Evolutionary conservation across 2,113 vertebrate species (phyloP), one percentile per base, ranked within the genome.

Genomic region (Coregonus clupeaformis): DNA sequence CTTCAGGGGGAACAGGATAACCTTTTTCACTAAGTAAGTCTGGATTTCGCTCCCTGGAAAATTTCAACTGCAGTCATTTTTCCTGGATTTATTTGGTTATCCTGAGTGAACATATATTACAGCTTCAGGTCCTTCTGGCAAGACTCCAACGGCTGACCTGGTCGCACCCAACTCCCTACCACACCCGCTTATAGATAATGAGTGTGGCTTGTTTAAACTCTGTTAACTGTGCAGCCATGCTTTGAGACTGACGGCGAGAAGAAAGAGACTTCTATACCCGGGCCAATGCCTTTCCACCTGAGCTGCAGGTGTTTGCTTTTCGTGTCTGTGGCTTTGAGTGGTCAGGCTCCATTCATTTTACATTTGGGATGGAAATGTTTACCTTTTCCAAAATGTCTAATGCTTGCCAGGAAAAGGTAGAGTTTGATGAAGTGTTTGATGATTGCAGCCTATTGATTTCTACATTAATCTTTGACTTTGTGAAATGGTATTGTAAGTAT

Each of bases 291-390:
- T 86, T 88, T 87, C 86, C 86, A 90, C 86, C 87, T 90, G 85
- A 88, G 74, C 76, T 81, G 3, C 83, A 90, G 87, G 88, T 91
- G 90, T 90, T 90, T 90, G 80, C 82, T 84, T 80, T 90, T 68
- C 84, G 80, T 76, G 78, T 80, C 79, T 91, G 88, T 63, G 89
- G 87, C 82, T 83, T 77, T 69, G 74, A 83, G 82, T 22, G 78
- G 76, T 82, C 79, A 82, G 80, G 76, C 49, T 22, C 77, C 76
- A 71, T 85, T 72, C 72, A 60, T 60, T 85, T 87, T 79, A 85
- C 67, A 75, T 82, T 87, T 77, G 79, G 62, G 77, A 82, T 82
- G 83, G 78, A 86, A 88, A 89, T 89, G 79, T 89, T 89, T 83
- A 84, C 81, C 84, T 83, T 36, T 73, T 77, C 82, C 62, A 22